Evolutionary conservation across 2,888 invertebrate genomes (phyloP), one percentile per base, ranked within the genome.

Genomic region (Leptura quadrifasciata): DNA sequence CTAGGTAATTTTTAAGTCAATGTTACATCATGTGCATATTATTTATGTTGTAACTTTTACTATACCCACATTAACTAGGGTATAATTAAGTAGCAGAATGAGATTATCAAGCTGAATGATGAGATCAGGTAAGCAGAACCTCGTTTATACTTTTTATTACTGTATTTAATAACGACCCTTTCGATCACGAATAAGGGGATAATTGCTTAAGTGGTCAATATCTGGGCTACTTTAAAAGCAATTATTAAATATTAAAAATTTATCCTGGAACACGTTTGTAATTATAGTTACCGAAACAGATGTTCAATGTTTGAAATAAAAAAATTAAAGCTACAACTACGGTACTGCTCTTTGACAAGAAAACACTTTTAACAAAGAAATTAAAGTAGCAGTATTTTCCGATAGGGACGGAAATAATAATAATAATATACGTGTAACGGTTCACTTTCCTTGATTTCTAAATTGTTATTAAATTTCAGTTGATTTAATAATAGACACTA

Each of bases 201-300:
- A 58, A 67, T 60, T 21, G 73, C 58, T 52, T 60, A 60, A 71
- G 65, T 71, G 61, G 64, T 63, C 63, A 39, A 65, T 54, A 65
- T 65, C 75, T 70, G 57, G 57, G 71, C 71, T 75, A 75, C 71
- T 71, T 75, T 64, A 63, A 63, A 71, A 67, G 58, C 65, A 64
- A 75, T 75, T 65, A 60, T 65, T 67, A 58, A 58, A 58, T 20
- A 58, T 39, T 39, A 35, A 63, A 63, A 63, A 63, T 63, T n/a
- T 35, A 35, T 1, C 15, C 63, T 15, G 20, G 15, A 39, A 63
- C 17, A 18, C 8, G 63, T 10, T 39, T 63, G 20, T 63, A 9
- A 63, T 63, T 63, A 63, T 35, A 35, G 63, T 31, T 12, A 63
- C 39, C 35, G 63, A 39, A 39, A 17, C 39, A 63, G 63, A n/a